Evolutionary conservation across 2,797 vertebrate species (phyloP).

Genomic region (Melanogrammus aeglefinus): DNA sequence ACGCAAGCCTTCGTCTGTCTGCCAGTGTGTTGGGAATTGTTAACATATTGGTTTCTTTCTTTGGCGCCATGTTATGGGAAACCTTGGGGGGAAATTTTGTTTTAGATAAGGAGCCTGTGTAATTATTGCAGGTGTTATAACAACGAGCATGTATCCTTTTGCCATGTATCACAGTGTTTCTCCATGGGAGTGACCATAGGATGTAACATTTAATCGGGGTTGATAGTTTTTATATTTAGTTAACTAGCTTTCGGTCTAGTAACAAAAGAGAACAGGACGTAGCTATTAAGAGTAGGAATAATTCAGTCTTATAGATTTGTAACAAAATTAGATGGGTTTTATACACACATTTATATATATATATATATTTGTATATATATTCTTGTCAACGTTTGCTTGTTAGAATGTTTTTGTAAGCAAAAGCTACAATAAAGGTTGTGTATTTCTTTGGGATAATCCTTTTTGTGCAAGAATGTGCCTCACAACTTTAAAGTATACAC

Average conservation of each 20-base stretch:
- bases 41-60: conserved; percentile 14
- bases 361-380: conserved; percentile 40
- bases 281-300: conserved; percentile 10
- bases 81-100: background rate
- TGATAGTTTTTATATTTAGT: conserved; percentile 5
- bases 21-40: conserved; percentile 10
- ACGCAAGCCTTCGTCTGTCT: background rate
- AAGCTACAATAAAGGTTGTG: conserved; percentile 67
- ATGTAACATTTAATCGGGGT: background rate
- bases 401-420: conserved; percentile 39
- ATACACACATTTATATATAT: conserved; percentile 28
- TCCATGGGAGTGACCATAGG: conserved; percentile 15
- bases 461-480: conserved; percentile 52
- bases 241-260: conserved; percentile 14
- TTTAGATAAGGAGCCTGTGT: background rate
- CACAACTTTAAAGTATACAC: conserved; percentile 25
- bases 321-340: conserved; percentile 59
- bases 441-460: conserved; percentile 67
- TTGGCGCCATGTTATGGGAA: conserved; percentile 2
- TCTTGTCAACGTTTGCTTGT: conserved; percentile 52
- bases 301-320: conserved; percentile 49
- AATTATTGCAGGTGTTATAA: background rate
- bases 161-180: conserved; percentile 53
- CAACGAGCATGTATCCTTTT: background rate
- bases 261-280: background rate